Evolutionary conservation across 2,888 invertebrate genomes (phyloP).

Genomic region (Perizoma affinitatum): DNA sequence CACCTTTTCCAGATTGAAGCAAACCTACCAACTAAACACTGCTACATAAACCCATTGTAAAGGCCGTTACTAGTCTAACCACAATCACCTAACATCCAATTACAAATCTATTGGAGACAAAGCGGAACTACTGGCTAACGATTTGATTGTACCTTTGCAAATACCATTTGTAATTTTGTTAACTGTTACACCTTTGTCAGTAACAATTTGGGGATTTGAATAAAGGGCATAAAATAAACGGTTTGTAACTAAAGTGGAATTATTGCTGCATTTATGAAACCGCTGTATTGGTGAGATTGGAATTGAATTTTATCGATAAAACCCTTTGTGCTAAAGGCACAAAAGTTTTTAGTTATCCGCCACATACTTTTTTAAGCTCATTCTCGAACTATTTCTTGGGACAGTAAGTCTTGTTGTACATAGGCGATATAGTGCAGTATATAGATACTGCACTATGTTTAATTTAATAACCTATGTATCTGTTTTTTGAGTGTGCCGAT

Average conservation of each 20-base stretch:
- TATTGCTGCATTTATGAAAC: not conserved
- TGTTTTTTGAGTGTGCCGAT: no score
- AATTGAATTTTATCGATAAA: no score
- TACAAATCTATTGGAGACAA: constrained; percentile 28
- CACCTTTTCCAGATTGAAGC: no score
- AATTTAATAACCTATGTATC: no score
- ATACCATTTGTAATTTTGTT: not conserved
- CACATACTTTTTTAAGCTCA: no score
- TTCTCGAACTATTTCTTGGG: no score
- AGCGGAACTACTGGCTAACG: constrained; percentile 24
- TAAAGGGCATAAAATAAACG: constrained; percentile 4
- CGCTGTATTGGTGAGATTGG: not conserved
- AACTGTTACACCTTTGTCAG: constrained; percentile 12
- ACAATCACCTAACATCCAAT: constrained; percentile 51
- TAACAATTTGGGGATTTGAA: not conserved
- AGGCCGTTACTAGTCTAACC: constrained; percentile 14
- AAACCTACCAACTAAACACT: no score
- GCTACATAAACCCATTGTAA: not conserved
- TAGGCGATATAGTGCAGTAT: no score
- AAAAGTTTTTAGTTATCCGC: no score
- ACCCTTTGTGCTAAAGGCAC: no score
- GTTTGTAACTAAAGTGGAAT: not conserved
- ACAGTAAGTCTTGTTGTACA: no score
- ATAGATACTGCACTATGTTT: no score
- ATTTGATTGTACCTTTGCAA: constrained; percentile 11